phyloP scores from a whole-genome alignment of 2,888 invertebrate genomes.

The Antheraea yamamai region DNA sequence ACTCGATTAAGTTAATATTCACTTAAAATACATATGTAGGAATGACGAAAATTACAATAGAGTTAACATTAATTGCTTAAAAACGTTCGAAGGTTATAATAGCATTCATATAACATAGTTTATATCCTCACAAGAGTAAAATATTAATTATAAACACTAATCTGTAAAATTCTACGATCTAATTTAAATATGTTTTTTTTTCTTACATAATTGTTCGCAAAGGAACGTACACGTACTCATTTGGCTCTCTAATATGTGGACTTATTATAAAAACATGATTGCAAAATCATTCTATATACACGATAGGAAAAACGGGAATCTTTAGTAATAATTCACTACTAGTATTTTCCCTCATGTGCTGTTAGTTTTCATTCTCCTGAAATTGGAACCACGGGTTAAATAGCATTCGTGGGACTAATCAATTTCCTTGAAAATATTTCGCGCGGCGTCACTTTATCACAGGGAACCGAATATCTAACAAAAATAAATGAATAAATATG shows the following conservation, averaged over 20 bases:
- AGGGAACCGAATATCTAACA: neutral
- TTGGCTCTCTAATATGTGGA: neutral
- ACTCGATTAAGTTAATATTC: conserved; percentile 45
- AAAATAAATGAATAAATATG: neutral
- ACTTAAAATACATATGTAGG: conserved; percentile 60
- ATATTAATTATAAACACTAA: conserved; percentile 2
- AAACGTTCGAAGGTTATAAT: conserved; percentile 17
- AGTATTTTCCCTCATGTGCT: neutral
- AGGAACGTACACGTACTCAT: conserved; percentile 1
- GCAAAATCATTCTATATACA: neutral
- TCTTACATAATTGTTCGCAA: neutral
- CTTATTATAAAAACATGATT: neutral
- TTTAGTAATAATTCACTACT: neutral
- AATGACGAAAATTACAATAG: conserved; percentile 65
- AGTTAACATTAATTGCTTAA: conserved; percentile 51
- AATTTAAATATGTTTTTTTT: neutral
- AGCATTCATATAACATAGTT: neutral
- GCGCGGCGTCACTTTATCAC: neutral
- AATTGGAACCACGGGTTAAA: neutral
- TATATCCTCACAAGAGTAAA: neutral
- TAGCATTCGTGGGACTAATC: neutral
- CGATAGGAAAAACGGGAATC: neutral
- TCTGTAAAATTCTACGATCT: neutral
- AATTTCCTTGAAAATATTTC: neutral
- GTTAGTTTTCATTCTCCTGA: neutral